A percentile compares a stretch with the other conserved stretches of the same genome.
phyloP scores from a whole-genome alignment of 2,888 invertebrate genomes.

The Torymus auratus region DNA sequence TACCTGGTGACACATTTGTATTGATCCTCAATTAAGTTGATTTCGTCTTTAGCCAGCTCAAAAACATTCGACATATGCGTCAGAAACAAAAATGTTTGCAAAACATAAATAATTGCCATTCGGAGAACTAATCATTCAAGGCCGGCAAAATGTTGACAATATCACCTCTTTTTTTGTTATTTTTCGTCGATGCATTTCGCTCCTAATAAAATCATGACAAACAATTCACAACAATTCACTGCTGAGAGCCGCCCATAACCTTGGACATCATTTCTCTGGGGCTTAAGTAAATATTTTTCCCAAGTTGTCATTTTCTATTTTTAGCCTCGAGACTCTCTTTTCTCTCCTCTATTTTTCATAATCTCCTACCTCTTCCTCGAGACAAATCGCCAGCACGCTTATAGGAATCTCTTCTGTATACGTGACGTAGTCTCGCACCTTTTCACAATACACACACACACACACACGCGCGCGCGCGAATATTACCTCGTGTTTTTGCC shows the following conservation, averaged over 20 bases:
- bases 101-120: too few species aligned
- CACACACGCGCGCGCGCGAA: too few species aligned
- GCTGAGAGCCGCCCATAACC: conserved; percentile 16
- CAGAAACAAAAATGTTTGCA: too few species aligned
- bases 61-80: too few species aligned
- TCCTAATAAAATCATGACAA: conserved; percentile 3
- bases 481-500: neutral
- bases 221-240: neutral
- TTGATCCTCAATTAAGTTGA: too few species aligned
- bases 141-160: too few species aligned
- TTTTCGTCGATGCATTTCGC: neutral
- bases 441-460: too few species aligned
- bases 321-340: conserved; percentile 43
- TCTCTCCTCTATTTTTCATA: neutral
- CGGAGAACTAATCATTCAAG: too few species aligned
- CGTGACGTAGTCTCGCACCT: too few species aligned
- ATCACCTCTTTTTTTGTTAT: neutral
- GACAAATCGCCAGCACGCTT: neutral
- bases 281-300: conserved; percentile 63
- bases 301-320: conserved; percentile 67
- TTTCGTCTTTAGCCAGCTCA: too few species aligned
- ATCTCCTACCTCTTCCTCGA: neutral
- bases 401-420: too few species aligned
- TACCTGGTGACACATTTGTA: too few species aligned
- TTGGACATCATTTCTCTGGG: conserved; percentile 45